Base-by-base conservation (phyloP, 2,113 vertebrate species). In the Paratilapia polleni region DNA sequence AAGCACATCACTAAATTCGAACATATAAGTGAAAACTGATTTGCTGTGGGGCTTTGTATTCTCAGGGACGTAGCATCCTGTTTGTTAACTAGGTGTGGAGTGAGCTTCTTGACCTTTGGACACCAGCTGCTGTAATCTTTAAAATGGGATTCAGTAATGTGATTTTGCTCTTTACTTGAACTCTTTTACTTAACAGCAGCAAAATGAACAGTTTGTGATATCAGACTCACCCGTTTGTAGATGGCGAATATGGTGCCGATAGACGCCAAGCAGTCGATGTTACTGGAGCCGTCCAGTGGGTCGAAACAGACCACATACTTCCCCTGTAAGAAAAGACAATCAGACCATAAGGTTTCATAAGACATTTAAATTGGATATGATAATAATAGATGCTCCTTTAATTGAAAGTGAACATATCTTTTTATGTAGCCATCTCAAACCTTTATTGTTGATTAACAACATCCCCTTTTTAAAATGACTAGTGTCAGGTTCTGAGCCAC, bases 261-360 rank as follows among this genome's bases (percentile, higher is more conserved):
- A 0, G 98, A 97, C 47, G 98, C 98, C 94, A 99, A 94, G 80
- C 98, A 99, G 94, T 99, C 98, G 28, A 99, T 99, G 91, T 99
- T 99, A 77, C 98, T 98, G 63, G 98, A 99, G 58, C 98, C 98
- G 24, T 99, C 98, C 86, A 99, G 95, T 0, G 98, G 98, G 86
- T 99, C 98, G 77, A 99, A 99, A 87, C 98, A 99, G 4, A 99
- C 97, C 85, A 99, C 94, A 0, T 99, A 99, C 95, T 99, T 99
- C 19, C 98, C 98, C 98, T 99, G 81, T 56, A 63, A 86, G 63
- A 26, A 56, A 22, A 74, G 1, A 6, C 52, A 54, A 19, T 8
- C 3, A 2, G 2, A 22, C 15, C 1, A 36, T 8, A 17, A 31
- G 3, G 11, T 49, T 49, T 15, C 17, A 49, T 5, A 49, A 17